phyloP scores from a whole-genome alignment of 2,797 vertebrate genomes.

The Moxostoma hubbsi region DNA sequence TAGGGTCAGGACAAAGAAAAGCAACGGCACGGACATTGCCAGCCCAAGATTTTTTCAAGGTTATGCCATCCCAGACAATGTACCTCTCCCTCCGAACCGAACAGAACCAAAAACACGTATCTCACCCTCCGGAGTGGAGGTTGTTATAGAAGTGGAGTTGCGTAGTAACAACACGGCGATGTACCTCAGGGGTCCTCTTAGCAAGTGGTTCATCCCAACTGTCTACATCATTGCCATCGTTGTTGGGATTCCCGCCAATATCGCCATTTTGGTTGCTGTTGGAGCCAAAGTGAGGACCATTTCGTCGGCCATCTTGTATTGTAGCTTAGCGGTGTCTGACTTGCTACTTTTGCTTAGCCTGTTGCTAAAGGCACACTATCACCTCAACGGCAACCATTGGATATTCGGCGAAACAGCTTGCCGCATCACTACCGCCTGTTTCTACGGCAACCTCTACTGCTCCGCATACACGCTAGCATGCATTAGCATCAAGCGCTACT shows the following conservation, averaged over 20 bases:
- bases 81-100: conserved; percentile 19
- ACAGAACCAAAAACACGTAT: conserved; percentile 30
- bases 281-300: conserved; percentile 75
- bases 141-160: conserved; percentile 26
- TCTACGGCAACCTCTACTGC: conserved; percentile 93
- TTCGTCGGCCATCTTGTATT: conserved; percentile 84
- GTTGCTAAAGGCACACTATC: conserved; percentile 84
- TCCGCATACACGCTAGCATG: conserved; percentile 85
- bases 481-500: conserved; percentile 84
- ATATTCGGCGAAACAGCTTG: conserved; percentile 85
- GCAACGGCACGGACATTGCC: fast-evolving
- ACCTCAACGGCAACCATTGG: conserved; percentile 89
- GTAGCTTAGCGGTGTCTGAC: conserved; percentile 85
- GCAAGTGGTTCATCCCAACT: conserved; percentile 78
- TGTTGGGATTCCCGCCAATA: conserved; percentile 83
- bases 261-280: conserved; percentile 75
- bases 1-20: fast-evolving
- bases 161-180: conserved; percentile 61
- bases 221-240: conserved; percentile 76
- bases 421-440: conserved; percentile 78
- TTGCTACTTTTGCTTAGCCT: conserved; percentile 85
- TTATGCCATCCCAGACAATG: neutral
- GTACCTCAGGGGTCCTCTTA: conserved; percentile 80
- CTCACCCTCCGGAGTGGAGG: fast-evolving
- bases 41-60: conserved; percentile 59